Evolutionary conservation across 2,797 vertebrate species (phyloP).

Genomic region (Phrynocephalus guinanensis): DNA sequence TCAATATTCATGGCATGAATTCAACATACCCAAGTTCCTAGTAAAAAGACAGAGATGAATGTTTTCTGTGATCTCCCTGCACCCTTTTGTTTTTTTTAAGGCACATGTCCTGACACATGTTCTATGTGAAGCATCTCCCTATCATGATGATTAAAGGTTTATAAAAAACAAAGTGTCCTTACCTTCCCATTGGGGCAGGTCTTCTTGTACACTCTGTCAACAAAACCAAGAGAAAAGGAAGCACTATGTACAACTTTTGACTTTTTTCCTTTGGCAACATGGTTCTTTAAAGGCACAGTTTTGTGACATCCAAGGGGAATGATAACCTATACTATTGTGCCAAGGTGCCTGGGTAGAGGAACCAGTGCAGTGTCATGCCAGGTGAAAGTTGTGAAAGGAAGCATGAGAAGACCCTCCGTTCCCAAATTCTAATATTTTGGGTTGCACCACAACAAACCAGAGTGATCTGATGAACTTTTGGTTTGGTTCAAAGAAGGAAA

Average conservation of each 20-base stretch:
- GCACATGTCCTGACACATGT: too few species aligned
- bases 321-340: too few species aligned
- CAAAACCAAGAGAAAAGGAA: conserved; percentile 30
- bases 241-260: neutral
- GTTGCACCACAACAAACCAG: neutral
- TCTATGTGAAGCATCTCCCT: neutral
- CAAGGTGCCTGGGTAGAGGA: too few species aligned
- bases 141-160: neutral
- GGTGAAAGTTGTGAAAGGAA: neutral
- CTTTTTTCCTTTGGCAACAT: too few species aligned
- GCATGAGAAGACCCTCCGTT: too few species aligned
- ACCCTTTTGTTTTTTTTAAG: too few species aligned
- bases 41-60: neutral
- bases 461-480: neutral
- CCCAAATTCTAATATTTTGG: too few species aligned
- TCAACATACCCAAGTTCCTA: neutral
- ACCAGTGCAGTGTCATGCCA: neutral
- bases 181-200: conserved; percentile 87
- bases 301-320: too few species aligned
- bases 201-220: conserved; percentile 90
- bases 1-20: neutral
- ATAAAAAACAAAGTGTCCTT: conserved; percentile 59
- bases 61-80: too few species aligned
- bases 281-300: too few species aligned
- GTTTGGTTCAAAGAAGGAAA: neutral